Evolutionary conservation across 2,797 vertebrate species (phyloP).

Genomic region (Austrolebias charrua): DNA sequence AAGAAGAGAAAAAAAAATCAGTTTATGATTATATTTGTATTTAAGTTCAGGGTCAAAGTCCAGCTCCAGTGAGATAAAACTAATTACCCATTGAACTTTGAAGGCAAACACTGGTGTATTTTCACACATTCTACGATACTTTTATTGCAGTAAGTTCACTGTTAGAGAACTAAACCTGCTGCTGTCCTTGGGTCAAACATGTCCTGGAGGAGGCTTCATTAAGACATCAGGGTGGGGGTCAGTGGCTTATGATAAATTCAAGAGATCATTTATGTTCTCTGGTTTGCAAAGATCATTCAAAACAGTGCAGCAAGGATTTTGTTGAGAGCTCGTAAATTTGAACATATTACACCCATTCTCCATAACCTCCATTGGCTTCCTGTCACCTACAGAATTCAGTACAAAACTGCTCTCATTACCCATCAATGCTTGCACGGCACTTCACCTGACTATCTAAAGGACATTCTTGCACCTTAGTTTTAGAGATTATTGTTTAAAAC

Average conservation of each 20-base stretch:
- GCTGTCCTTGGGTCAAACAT: no score
- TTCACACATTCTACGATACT: not conserved
- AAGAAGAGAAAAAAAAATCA: not conserved
- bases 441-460: no score
- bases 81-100: not conserved
- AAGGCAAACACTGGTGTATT: not conserved
- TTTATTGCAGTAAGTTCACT: not conserved
- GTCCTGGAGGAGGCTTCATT: no score
- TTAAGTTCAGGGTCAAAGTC: constrained; percentile 57
- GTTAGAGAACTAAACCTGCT: not conserved
- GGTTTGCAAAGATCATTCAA: constrained; percentile 8
- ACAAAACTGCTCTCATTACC: no score
- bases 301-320: no score
- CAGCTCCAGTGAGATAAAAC: constrained; percentile 31
- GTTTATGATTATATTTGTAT: constrained; percentile 40
- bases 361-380: no score
- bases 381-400: no score
- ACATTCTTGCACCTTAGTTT: no score
- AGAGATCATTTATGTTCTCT: constrained; percentile 6
- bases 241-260: constrained; percentile 22
- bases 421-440: no score
- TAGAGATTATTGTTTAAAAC: no score
- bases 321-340: no score
- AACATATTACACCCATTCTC: no score
- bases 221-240: constrained; percentile 3